Percentiles rank a stretch among this genome's conserved stretches.
These are phyloP conservation scores for Uria lomvia DNA, from an alignment of 2,113 vertebrate species.

Conservation along the genomic window DNA sequence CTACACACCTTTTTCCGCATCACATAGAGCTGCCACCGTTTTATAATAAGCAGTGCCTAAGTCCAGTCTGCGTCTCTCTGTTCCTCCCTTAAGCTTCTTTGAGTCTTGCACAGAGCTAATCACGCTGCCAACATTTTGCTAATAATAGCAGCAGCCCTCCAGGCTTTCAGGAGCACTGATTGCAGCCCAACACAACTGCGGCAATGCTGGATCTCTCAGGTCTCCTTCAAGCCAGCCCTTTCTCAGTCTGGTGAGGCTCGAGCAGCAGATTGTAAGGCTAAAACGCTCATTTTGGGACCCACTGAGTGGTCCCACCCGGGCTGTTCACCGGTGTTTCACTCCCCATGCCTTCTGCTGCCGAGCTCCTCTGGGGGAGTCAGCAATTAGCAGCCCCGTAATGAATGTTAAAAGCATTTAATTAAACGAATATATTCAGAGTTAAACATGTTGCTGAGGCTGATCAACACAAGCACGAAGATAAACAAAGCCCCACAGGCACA, in stretches of 20 bases:
- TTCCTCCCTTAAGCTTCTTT: constrained; percentile 32
- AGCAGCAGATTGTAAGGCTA: neutral
- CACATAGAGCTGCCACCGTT: neutral
- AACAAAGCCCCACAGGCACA: neutral
- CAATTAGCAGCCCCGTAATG: neutral
- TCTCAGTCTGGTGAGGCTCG: neutral
- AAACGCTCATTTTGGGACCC: neutral
- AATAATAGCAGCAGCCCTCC: constrained; percentile 5
- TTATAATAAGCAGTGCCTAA: neutral
- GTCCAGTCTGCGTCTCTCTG: neutral
- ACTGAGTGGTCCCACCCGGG: neutral
- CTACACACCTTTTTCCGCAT: neutral
- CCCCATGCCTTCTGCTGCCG: neutral
- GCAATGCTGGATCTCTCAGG: neutral
- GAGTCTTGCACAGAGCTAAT: neutral
- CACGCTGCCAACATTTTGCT: neutral
- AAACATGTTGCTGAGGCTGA: neutral
- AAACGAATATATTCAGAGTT: neutral
- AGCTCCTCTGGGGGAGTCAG: neutral
- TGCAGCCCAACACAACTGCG: neutral
- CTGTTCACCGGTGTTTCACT: neutral
- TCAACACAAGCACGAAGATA: neutral
- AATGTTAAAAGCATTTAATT: constrained; percentile 12
- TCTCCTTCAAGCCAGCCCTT: neutral
- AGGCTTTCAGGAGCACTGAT: neutral